Evolutionary conservation across 2,888 invertebrate species (phyloP).

Genomic region (Eupithecia pulchellata): DNA sequence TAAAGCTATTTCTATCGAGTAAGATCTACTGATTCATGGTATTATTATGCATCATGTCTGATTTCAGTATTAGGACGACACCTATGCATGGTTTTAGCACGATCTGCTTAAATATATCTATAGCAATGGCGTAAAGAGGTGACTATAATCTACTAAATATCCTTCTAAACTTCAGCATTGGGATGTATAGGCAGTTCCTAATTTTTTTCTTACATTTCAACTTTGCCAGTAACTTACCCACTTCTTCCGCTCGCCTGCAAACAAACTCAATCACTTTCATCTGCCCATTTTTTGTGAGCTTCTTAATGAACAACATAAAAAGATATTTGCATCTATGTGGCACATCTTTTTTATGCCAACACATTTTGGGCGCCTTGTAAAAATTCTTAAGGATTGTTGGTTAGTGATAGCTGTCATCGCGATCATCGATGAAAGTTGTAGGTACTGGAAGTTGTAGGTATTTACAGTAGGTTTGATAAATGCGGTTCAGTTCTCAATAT

Average conservation of each 20-base stretch:
- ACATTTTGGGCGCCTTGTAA: conserved; percentile 66
- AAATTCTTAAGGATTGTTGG: conserved; percentile 45
- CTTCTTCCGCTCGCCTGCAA: conserved; percentile 53
- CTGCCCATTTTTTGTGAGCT: conserved; percentile 62
- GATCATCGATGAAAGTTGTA: neutral
- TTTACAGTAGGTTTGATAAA: neutral
- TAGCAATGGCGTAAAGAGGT: too few relatives aligned
- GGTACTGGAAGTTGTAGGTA: neutral
- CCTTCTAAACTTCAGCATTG: too few relatives aligned
- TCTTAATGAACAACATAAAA: conserved; percentile 75
- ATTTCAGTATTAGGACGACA: too few relatives aligned
- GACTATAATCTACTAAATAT: too few relatives aligned
- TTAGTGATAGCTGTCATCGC: conserved; percentile 46
- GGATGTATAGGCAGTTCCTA: too few relatives aligned
- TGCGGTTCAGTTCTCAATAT: neutral
- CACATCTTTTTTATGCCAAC: conserved; percentile 73
- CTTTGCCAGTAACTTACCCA: conserved; percentile 12
- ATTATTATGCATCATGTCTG: too few relatives aligned
- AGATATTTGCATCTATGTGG: conserved; percentile 80
- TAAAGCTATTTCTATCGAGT: too few relatives aligned
- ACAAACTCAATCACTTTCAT: conserved; percentile 82
- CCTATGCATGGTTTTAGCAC: too few relatives aligned
- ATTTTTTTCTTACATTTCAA: neutral
- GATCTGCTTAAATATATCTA: too few relatives aligned
- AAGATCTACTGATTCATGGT: too few relatives aligned